These are phyloP conservation scores for Perca schrenkii DNA, from an alignment of 2,113 vertebrate genomes.

Conservation along the genomic window DNA sequence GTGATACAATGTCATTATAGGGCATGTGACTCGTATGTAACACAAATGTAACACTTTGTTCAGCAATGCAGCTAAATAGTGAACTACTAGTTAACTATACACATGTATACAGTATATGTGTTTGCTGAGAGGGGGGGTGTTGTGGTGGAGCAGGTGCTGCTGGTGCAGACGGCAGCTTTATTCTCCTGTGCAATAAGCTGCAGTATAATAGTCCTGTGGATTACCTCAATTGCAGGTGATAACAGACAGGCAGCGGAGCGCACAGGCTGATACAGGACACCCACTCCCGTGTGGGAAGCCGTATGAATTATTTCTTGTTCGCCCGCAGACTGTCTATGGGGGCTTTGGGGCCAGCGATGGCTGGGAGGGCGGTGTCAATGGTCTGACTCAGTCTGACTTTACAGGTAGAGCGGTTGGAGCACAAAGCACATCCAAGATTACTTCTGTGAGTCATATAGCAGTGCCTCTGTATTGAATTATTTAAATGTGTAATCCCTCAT, in stretches of 20 bases:
- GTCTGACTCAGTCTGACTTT: conserved; percentile 55
- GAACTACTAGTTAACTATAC: neutral
- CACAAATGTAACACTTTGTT: neutral
- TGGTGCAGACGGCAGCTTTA: conserved; percentile 80
- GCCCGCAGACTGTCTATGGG: conserved; percentile 81
- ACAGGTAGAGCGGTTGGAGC: conserved; percentile 52
- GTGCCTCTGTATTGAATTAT: neutral
- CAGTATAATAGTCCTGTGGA: conserved; percentile 87
- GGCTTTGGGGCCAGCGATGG: conserved; percentile 67
- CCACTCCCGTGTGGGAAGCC: conserved; percentile 87
- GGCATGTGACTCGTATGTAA: neutral
- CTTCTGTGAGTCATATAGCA: conserved; percentile 65
- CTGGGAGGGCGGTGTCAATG: conserved; percentile 6
- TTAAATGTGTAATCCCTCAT: neutral
- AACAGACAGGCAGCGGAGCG: conserved; percentile 89
- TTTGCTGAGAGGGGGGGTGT: conserved; percentile 58
- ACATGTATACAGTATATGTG: neutral
- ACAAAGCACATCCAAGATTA: conserved; percentile 20
- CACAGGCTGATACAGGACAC: conserved; percentile 90
- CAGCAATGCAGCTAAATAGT: neutral
- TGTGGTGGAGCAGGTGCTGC: conserved; percentile 24
- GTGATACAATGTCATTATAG: neutral
- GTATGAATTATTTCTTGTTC: conserved; percentile 92
- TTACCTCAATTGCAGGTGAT: conserved; percentile 92
- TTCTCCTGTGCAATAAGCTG: conserved; percentile 87